Evolutionary conservation across 2,797 vertebrate genomes (phyloP), one percentile per base, ranked within the genome.

Genomic region (Coranthus polyacanthus): DNA sequence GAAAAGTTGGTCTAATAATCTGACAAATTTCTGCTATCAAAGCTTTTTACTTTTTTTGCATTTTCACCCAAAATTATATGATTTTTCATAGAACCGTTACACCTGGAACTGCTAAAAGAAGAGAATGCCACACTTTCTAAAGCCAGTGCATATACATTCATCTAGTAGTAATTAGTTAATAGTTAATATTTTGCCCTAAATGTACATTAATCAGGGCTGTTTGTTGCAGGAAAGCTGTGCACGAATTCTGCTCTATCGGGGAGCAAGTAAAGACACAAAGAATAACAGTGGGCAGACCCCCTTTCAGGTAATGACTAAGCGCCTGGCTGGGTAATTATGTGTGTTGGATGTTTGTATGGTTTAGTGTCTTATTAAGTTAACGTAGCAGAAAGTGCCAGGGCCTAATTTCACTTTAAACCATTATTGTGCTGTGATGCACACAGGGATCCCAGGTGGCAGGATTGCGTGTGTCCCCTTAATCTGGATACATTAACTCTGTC

Each of bases 231-330:
- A 98, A 89, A 96, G 94, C 89, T 96, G 95, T 78, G 95, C 95
- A 42, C 93, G 96, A 24, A 95, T 98, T 75, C 92, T 98, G 20
- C 93, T 98, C 10, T 98, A 97, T 78, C 89, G 96, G 0, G 96
- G 96, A 53, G 95, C 96, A 42, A 96, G 93, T 75, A 98, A 97
- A 86, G 95, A 97, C 32, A 94, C 94, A 65, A 98, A 98, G 86
- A 98, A 98, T 79, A 96, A 96, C 90, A 94, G 91, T 1, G 95
- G 96, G 20, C 96, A 98, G 92, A 97, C 95, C 0, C 91, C 96
- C 13, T 98, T 98, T 84, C 96, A 98, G 96, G 96, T 97, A 81
- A 92, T 29, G n/a, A 37, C 38, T 55, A 45, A 53, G 20, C 50
- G 54, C 45, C 41, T 65, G 50, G 32, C 66, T 69, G 66, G 34